Conservation (phyloP, 2,888 invertebrate species). For the Drosophila mercatorum region DNA sequence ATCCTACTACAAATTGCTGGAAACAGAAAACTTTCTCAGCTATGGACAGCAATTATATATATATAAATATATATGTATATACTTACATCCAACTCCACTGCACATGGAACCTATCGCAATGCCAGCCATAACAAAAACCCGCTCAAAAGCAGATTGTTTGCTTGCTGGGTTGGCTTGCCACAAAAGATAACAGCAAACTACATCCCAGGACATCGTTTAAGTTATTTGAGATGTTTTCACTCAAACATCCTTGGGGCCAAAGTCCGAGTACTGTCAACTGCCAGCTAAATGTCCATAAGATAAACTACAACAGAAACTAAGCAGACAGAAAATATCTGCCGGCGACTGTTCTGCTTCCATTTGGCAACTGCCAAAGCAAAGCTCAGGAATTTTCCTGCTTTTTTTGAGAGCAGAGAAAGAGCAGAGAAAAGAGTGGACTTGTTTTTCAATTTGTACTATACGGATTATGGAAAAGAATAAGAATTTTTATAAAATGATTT, state of each 20-base stretch:
- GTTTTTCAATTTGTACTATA: neutral
- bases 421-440: no score
- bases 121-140: neutral
- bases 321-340: constrained; percentile 26
- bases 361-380: neutral
- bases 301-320: constrained; percentile 15
- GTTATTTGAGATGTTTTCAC: constrained; percentile 51
- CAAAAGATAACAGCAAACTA: constrained; percentile 49
- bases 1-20: neutral
- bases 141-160: constrained; percentile 35
- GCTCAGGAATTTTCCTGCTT: neutral
- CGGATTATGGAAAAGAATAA: no score
- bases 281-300: constrained; percentile 31
- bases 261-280: constrained; percentile 40
- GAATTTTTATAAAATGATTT: no score
- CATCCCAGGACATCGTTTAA: constrained; percentile 41
- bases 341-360: constrained; percentile 14
- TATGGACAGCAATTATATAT: neutral
- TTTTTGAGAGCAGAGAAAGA: no score
- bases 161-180: constrained; percentile 41
- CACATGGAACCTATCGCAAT: neutral
- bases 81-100: neutral
- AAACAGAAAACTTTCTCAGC: neutral
- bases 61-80: neutral
- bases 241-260: constrained; percentile 38